Base-by-base conservation (phyloP, 1,140 invertebrate genomes). In the Mamestra configurata region DNA sequence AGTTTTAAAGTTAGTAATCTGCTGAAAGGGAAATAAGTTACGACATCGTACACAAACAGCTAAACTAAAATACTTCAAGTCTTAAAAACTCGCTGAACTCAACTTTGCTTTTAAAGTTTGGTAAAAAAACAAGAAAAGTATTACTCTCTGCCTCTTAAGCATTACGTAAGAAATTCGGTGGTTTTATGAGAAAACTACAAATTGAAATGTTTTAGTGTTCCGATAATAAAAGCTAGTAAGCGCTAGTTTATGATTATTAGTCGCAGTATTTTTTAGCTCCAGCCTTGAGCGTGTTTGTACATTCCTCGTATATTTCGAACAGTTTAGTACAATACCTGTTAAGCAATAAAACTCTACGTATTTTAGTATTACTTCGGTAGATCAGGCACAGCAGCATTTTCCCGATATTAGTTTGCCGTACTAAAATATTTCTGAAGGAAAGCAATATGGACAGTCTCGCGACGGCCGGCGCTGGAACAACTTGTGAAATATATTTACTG, bases 401-500 rank as follows among this genome's bases (percentile, higher is more conserved):
- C 4, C 22, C 20, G 11, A 57, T 57, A 57, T 57, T 24, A 55
- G 20, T 55, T 24, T 5, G 10, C 53, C 13, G 20, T 24, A 57
- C 22, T 57, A 57, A 57, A 57, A 57, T 57, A 57, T 57, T 57
- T 24, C 22, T 24, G 20, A 57, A 57, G 53, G 22, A 55, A 57
- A 57, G 53, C 22, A 57, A 57, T 57, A 57, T 24, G 53, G 27
- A 57, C 53, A 57, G 53, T 15, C 22, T 57, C 53, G 8, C 53
- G 22, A 22, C 22, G 53, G 22, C 22, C 22, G 22, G 22, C 18
- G 27, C 53, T 57, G 10, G 20, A 57, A 15, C 22, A 13, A 57
- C 22, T 57, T 57, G 53, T 57, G 53, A 24, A 57, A 57, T 57
- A 57, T 57, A 57, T 57, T 57, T 13, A 24, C 13, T 57, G 53